Conservation (phyloP, 2,888 invertebrate genomes). For the Cactoblastis cactorum region DNA sequence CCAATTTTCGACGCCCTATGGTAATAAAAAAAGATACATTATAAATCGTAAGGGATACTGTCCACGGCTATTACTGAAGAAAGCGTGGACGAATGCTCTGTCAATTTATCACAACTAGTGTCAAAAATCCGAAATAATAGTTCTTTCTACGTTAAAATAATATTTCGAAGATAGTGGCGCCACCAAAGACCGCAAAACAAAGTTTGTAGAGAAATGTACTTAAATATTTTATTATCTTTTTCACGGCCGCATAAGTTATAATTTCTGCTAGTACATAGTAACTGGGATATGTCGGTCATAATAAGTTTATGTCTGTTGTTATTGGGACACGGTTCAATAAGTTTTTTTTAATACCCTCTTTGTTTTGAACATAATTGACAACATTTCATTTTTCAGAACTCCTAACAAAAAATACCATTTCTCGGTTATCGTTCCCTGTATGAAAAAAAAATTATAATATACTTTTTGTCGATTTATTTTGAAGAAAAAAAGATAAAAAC, state of each 20-base stretch:
- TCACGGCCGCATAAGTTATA: conserved; percentile 21
- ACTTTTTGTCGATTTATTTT: no score
- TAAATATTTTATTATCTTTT: conserved; percentile 23
- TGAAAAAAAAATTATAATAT: no score
- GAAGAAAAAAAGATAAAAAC: no score
- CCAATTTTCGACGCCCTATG: conserved; percentile 33
- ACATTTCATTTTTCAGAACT: neutral
- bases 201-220: conserved; percentile 15
- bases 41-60: conserved; percentile 67
- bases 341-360: neutral
- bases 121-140: neutral
- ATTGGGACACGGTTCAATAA: conserved; percentile 10
- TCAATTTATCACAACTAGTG: neutral
- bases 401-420: no score
- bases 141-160: neutral
- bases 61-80: conserved; percentile 54
- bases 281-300: conserved; percentile 7
- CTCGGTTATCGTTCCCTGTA: no score
- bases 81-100: conserved; percentile 20
- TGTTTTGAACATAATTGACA: neutral
- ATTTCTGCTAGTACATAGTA: conserved; percentile 19
- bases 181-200: neutral
- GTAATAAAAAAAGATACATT: conserved; percentile 68
- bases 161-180: neutral
- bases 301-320: neutral